A percentile compares a stretch with the other conserved stretches of the same genome.
phyloP scores from a whole-genome alignment of 2,888 invertebrate genomes.

The Antitype chi region DNA sequence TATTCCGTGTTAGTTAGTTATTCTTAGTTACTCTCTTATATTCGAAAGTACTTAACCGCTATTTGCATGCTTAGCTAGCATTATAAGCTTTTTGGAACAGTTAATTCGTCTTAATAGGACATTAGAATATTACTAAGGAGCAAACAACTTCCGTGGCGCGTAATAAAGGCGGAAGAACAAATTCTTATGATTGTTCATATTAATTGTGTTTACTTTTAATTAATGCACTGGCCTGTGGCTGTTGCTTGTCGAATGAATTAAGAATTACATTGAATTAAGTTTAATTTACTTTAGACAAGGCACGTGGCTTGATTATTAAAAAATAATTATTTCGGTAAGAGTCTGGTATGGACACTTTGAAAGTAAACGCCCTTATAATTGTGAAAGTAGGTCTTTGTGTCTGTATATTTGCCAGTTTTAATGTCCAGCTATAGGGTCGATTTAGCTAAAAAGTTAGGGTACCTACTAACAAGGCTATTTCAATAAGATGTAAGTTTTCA shows the following conservation, averaged over 20 bases:
- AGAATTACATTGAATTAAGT: conserved; percentile 29
- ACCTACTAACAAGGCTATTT: background rate
- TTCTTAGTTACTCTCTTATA: background rate
- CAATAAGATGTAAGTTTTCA: background rate
- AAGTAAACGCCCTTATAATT: conserved; percentile 8
- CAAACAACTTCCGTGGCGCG: conserved; percentile 33
- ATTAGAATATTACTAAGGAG: conserved; percentile 26
- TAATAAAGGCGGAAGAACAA: conserved; percentile 33
- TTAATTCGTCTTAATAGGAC: conserved; percentile 25
- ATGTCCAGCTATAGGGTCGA: background rate
- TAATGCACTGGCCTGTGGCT: conserved; percentile 40
- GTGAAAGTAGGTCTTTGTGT: background rate
- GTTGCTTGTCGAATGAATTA: conserved; percentile 36
- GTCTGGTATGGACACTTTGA: conserved; percentile 20
- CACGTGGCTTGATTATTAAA: conserved; percentile 11
- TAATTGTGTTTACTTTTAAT: conserved; percentile 57
- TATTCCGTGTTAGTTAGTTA: too few relatives aligned
- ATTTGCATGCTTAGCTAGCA: background rate
- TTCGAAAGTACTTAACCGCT: background rate
- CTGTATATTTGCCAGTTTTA: background rate
- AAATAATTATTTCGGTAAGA: conserved; percentile 10
- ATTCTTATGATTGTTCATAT: conserved; percentile 49
- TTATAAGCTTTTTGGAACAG: background rate
- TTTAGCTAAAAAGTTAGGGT: background rate
- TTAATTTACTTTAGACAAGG: conserved; percentile 17